phyloP scores from a whole-genome alignment of 2,888 invertebrate genomes.

The Troides helena region DNA sequence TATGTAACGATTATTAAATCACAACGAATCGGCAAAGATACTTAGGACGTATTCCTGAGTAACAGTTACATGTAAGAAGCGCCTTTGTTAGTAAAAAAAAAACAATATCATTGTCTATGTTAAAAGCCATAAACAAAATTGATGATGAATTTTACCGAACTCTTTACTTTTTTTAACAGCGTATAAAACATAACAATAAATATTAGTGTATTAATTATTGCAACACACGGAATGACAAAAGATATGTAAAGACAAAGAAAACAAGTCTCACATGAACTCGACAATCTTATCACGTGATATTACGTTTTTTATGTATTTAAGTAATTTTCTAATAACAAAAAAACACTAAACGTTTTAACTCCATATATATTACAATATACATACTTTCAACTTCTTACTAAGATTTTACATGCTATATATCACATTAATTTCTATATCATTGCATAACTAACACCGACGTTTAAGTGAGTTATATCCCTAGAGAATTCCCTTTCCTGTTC shows the following conservation, averaged over 20 bases:
- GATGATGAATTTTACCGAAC: not conserved
- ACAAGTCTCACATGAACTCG: not conserved
- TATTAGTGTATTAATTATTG: not conserved
- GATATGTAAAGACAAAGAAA: not conserved
- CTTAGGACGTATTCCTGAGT: not conserved
- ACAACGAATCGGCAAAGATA: slow-evolving; percentile 24
- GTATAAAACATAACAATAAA: not conserved
- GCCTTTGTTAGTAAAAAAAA: not conserved
- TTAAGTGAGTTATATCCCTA: not conserved
- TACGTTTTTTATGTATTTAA: not conserved
- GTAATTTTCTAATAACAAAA: not conserved
- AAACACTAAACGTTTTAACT: no score
- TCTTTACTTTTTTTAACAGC: not conserved
- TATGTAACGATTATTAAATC: slow-evolving; percentile 14
- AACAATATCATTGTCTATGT: not conserved
- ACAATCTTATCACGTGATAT: not conserved
- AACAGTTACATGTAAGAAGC: not conserved
- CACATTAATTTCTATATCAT: not conserved
- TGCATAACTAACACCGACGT: not conserved
- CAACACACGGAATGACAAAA: not conserved
- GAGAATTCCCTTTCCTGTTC: not conserved
- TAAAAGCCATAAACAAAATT: not conserved
- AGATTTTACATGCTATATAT: not conserved
- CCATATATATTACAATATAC: not conserved
- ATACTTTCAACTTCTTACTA: not conserved